Base-by-base conservation (phyloP, 2,888 invertebrate genomes). In the Agrotis puta region DNA sequence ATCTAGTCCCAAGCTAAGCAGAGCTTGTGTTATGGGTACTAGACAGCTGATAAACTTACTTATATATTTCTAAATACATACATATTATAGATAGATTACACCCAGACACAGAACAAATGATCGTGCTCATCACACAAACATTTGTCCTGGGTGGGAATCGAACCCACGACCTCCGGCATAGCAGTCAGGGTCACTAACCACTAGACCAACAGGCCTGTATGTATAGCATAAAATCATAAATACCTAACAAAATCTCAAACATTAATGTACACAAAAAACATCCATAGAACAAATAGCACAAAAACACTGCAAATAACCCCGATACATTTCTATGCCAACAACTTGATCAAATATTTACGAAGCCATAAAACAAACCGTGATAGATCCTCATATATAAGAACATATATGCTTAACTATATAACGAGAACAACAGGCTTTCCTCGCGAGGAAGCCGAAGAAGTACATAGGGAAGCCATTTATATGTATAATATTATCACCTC, bases 381-480 rank as follows among this genome's bases (percentile, higher is more conserved):
- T 80, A 64, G 61, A 63, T 39, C 39, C 39, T 39, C 11, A 39
- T 65, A 61, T 58, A 69, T 24, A 56, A 70, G 82, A 74, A 74
- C 63, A 65, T 43, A 64, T 48, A 62, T 43, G 20, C 53, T 57
- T 61, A 59, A 24, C 57, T 47, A 45, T 65, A 67, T 53, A 64
- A 61, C 56, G 57, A 50, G 56, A 65, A 66, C 48, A 67, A 64
- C 33, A 64, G 79, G 77, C 81, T 87, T 86, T 64, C 84, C 88
- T 88, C 82, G 83, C 59, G 47, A 51, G 18, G 89, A 89, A 89
- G 89, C 89, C 89, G 66, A 73, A 84, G 82, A 85, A 89, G 80
- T 87, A 77, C 85, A 66, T 27, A 64, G 65, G 27, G 88, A 89
- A 89, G 85, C 89, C 89, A 39, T 85, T 83, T 59, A 64, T 59